These are phyloP conservation scores for Varanus komodoensis DNA, from an alignment of 2,113 vertebrate genomes.

Conservation along the genomic window DNA sequence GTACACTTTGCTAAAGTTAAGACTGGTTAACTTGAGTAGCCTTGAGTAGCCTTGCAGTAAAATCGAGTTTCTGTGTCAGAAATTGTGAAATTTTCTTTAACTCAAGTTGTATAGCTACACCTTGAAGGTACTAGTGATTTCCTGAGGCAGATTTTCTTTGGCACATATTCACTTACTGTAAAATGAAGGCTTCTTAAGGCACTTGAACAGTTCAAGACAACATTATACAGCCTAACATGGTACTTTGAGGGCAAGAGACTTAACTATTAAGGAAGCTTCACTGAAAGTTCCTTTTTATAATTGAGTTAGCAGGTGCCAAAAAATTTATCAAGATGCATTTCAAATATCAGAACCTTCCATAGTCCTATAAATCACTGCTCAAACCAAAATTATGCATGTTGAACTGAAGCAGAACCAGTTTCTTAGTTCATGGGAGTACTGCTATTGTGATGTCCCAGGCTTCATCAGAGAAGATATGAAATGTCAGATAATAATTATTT, in stretches of 20 bases:
- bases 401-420: not conserved
- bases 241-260: conserved; percentile 14
- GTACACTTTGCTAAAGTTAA: no score
- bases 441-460: not conserved
- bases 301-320: conserved; percentile 38
- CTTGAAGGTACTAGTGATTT: conserved; percentile 65
- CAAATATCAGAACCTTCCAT: not conserved
- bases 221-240: conserved; percentile 51
- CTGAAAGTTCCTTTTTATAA: conserved; percentile 50
- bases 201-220: conserved; percentile 52
- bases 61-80: not conserved
- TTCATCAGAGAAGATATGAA: not conserved
- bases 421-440: not conserved
- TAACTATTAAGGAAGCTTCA: conserved; percentile 37
- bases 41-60: not conserved
- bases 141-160: conserved; percentile 52
- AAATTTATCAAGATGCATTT: not conserved
- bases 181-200: conserved; percentile 54
- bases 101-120: conserved; percentile 45
- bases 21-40: not conserved
- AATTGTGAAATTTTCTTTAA: conserved; percentile 29
- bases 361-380: not conserved
- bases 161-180: conserved; percentile 57
- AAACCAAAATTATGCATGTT: not conserved
- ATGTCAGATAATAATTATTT: not conserved